Percentiles rank a stretch among this genome's conserved stretches.
Conservation (phyloP, 1,140 invertebrate species). For the Pristionchus pacificus region DNA sequence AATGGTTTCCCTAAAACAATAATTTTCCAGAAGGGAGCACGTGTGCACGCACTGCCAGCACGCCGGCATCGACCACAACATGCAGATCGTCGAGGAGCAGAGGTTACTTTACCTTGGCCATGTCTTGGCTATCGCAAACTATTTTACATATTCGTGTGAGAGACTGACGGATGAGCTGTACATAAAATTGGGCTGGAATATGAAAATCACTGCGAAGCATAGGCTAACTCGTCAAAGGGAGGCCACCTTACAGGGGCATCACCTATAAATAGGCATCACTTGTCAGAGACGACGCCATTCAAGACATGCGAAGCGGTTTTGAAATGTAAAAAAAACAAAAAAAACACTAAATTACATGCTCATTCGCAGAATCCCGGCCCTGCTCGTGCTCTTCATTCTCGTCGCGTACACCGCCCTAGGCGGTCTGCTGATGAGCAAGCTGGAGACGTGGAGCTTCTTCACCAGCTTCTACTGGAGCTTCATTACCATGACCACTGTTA, state of each 20-base stretch:
- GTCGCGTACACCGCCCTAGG: constrained; percentile 54
- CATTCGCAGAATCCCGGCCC: constrained; percentile 48
- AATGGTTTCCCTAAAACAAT: too few relatives aligned
- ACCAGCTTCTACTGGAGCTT: constrained; percentile 58
- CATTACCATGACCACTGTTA: constrained; percentile 57
- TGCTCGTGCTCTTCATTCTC: constrained; percentile 52
- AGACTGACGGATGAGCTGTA: too few relatives aligned
- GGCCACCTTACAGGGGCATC: too few relatives aligned
- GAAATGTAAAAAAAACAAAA: too few relatives aligned
- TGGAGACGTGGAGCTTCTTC: constrained; percentile 56
- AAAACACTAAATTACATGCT: too few relatives aligned
- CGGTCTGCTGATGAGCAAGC: constrained; percentile 55
- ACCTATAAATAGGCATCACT: too few relatives aligned
- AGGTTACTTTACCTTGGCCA: constrained; percentile 23
- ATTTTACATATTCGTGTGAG: background rate
- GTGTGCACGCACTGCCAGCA: constrained; percentile 51
- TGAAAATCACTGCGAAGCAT: too few relatives aligned
- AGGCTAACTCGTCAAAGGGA: too few relatives aligned
- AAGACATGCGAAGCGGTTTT: too few relatives aligned
- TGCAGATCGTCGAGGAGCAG: constrained; percentile 51
- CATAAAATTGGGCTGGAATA: too few relatives aligned
- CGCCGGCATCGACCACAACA: constrained; percentile 41
- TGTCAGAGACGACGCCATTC: too few relatives aligned
- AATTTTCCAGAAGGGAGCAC: constrained; percentile 36
- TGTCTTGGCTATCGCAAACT: background rate